phyloP scores from a whole-genome alignment of 2,888 invertebrate species.

The Pseudoips prasinana region DNA sequence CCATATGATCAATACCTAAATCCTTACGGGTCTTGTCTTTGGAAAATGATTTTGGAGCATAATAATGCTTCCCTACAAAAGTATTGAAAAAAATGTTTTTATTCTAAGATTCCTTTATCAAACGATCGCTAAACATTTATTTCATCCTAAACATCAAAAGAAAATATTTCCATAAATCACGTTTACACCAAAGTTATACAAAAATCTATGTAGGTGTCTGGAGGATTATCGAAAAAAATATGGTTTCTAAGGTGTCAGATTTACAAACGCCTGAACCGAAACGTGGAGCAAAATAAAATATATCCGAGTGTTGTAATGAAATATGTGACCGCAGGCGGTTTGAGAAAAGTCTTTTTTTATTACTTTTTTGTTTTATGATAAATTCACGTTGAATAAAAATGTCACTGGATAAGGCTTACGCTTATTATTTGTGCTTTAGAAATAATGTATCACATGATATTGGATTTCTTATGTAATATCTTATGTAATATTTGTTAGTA shows the following conservation, averaged over 20 bases:
- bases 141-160: no score
- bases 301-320: constrained; percentile 42
- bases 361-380: constrained; percentile 24
- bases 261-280: constrained; percentile 48
- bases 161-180: constrained; percentile 18
- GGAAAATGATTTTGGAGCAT: no score
- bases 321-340: constrained; percentile 50
- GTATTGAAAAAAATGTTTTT: no score
- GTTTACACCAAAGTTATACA: constrained; percentile 13
- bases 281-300: constrained; percentile 41
- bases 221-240: constrained; percentile 32
- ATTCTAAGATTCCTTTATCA: no score
- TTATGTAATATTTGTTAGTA: no score
- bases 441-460: background rate
- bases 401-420: constrained; percentile 10
- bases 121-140: no score
- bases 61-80: no score
- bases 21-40: no score
- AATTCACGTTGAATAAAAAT: constrained; percentile 27
- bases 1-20: no score
- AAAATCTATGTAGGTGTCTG: constrained; percentile 13
- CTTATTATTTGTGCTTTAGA: constrained; percentile 18
- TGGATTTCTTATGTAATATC: no score
- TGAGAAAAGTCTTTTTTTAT: constrained; percentile 34
- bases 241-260: constrained; percentile 38